Conservation (phyloP, 2,113 vertebrate species). For the Chaetura pelagica region DNA sequence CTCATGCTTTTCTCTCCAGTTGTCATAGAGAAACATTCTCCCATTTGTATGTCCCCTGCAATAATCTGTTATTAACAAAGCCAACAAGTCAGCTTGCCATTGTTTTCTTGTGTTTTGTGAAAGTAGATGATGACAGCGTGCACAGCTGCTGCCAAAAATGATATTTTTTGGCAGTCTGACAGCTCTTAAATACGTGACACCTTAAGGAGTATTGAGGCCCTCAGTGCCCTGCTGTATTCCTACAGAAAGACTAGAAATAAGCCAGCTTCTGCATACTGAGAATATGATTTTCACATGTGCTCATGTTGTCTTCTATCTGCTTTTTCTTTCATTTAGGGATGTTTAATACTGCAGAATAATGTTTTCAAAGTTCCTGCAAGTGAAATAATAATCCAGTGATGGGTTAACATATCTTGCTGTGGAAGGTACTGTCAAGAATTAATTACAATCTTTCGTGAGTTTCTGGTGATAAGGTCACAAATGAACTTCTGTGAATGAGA, state of each 20-base stretch:
- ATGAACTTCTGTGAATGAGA: not conserved
- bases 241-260: slow-evolving; percentile 17
- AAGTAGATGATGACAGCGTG: slow-evolving; percentile 21
- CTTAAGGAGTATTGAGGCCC: slow-evolving; percentile 22
- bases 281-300: slow-evolving; percentile 5
- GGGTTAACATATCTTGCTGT: not conserved
- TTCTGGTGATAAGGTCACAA: not conserved
- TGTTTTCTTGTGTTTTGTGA: slow-evolving; percentile 30
- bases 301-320: not conserved
- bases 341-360: slow-evolving; percentile 6
- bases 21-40: not conserved
- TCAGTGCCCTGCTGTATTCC: slow-evolving; percentile 3
- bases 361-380: not conserved
- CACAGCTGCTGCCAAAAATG: slow-evolving; percentile 41
- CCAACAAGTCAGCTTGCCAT: not conserved
- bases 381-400: not conserved
- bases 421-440: not conserved
- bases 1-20: not conserved
- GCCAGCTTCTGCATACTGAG: not conserved
- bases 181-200: slow-evolving; percentile 31
- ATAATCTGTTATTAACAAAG: slow-evolving; percentile 51
- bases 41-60: not conserved
- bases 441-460: not conserved
- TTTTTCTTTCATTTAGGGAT: slow-evolving; percentile 12
- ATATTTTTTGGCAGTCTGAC: slow-evolving; percentile 37